A percentile compares a stretch with the other conserved stretches of the same genome.
Conservation (phyloP, 2,888 invertebrate genomes). For the Cryptus armator region DNA sequence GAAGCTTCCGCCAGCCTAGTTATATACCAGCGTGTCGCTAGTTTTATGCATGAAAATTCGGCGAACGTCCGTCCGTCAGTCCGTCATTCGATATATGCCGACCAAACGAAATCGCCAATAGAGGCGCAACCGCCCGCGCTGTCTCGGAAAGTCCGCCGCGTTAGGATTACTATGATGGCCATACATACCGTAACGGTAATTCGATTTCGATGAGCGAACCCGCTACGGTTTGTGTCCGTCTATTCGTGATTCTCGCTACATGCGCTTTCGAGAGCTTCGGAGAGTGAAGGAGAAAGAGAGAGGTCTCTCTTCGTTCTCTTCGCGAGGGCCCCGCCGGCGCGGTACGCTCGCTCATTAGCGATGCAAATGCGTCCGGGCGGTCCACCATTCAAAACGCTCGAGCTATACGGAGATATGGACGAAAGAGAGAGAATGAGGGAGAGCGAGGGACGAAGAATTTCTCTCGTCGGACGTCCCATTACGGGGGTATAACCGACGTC, state of each 20-base stretch:
- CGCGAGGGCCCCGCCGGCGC: slow-evolving; percentile 50
- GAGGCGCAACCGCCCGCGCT: not conserved
- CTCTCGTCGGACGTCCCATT: slow-evolving; percentile 71
- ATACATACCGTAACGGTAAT: slow-evolving; percentile 65
- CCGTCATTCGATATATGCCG: not conserved
- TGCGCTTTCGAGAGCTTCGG: slow-evolving; percentile 39
- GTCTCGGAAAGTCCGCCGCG: slow-evolving; percentile 2
- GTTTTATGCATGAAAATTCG: slow-evolving; percentile 1
- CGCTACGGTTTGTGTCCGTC: slow-evolving; percentile 61
- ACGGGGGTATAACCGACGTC: slow-evolving; percentile 72
- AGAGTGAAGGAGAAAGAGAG: slow-evolving; percentile 40
- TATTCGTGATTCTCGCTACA: slow-evolving; percentile 54
- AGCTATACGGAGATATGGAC: slow-evolving; percentile 60
- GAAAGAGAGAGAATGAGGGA: slow-evolving; percentile 47
- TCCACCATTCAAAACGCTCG: slow-evolving; percentile 72
- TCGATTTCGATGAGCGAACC: slow-evolving; percentile 69
- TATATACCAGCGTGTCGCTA: not conserved
- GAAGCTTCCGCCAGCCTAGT: not conserved
- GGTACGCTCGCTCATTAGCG: slow-evolving; percentile 71
- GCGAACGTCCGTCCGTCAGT: not conserved
- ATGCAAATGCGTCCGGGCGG: slow-evolving; percentile 73
- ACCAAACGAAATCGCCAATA: slow-evolving; percentile 20
- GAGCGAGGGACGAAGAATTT: slow-evolving; percentile 70
- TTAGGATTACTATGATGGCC: slow-evolving; percentile 41
- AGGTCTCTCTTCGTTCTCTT: slow-evolving; percentile 47